Base-by-base conservation (phyloP, 1,140 invertebrate species). In the Pogonomyrmex californicus region DNA sequence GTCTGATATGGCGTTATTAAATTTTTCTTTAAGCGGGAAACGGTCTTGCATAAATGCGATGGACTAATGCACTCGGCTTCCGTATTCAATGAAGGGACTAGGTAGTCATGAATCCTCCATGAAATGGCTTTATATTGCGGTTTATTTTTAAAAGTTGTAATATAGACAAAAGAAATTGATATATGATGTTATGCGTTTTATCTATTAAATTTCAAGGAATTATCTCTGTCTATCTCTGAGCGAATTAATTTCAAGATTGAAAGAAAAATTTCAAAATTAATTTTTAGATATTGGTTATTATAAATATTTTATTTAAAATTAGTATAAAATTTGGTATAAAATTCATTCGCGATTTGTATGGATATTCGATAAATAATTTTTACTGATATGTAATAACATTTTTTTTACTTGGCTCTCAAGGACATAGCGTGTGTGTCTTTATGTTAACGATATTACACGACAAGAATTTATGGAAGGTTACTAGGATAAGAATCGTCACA, bases 1-100 rank as follows among this genome's bases (percentile, higher is more conserved):
- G 77, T 83, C 79, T 83, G 79, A 83, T 83, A 83, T 83, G 79
- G 68, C 79, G 79, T 83, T 83, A 83, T 83, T 83, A 83, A 83
- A 83, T 83, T 83, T 83, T 83, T 83, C 79, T 73, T 83, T 83
- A 83, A 83, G 41, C 79, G 79, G 68, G 33, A 73, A 83, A 83
- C 30, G 41, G 79, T 83, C 68, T 83, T 54, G 44, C 54, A 60
- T 83, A 83, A 83, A 83, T 60, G 68, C 68, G 41, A 83, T 83
- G 68, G 68, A 83, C 79, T 83, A 83, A 83, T 83, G 79, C 79
- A 83, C 41, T 83, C 75, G 68, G 54, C 79, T 83, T 17, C 30
- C 68, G 56, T 30, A 83, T 83, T 83, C 79, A 83, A 83, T 75
- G 56, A 73, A 83, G 68, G 54, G n/a, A 83, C 54, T 47, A 36